Conservation (phyloP, 2,797 vertebrate species). For the Myotis planiceps region DNA sequence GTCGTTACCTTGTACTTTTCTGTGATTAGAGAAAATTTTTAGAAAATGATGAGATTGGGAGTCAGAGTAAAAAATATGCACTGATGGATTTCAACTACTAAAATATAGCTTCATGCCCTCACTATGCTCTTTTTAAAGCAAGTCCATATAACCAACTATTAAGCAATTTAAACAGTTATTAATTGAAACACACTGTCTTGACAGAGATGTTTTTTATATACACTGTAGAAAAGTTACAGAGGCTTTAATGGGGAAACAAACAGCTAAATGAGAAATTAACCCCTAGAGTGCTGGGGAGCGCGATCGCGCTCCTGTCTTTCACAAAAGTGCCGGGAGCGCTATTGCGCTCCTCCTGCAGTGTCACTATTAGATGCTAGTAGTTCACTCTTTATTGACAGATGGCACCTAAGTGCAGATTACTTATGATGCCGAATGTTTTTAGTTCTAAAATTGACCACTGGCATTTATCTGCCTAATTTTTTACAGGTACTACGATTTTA, state of each 20-base stretch:
- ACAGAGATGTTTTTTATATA: neutral
- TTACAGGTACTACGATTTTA: too few relatives aligned
- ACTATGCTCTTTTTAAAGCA: neutral
- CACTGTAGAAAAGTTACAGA: neutral
- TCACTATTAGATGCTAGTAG: too few relatives aligned
- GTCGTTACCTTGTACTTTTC: neutral
- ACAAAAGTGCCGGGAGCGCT: too few relatives aligned
- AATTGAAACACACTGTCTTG: neutral
- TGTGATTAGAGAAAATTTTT: neutral
- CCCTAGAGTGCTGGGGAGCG: too few relatives aligned
- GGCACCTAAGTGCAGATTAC: too few relatives aligned
- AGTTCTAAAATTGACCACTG: too few relatives aligned
- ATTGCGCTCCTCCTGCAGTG: too few relatives aligned
- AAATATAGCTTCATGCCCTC: neutral
- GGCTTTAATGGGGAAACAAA: neutral
- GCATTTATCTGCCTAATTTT: too few relatives aligned
- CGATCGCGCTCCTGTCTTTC: too few relatives aligned
- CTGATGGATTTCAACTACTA: neutral
- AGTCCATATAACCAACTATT: neutral
- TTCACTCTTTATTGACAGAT: too few relatives aligned
- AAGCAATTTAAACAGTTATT: neutral
- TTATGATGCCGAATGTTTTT: too few relatives aligned
- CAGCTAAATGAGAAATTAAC: neutral
- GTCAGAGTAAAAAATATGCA: neutral
- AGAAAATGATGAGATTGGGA: neutral